Evolutionary conservation across 2,113 vertebrate genomes (phyloP).

Genomic region (Verasper variegatus): DNA sequence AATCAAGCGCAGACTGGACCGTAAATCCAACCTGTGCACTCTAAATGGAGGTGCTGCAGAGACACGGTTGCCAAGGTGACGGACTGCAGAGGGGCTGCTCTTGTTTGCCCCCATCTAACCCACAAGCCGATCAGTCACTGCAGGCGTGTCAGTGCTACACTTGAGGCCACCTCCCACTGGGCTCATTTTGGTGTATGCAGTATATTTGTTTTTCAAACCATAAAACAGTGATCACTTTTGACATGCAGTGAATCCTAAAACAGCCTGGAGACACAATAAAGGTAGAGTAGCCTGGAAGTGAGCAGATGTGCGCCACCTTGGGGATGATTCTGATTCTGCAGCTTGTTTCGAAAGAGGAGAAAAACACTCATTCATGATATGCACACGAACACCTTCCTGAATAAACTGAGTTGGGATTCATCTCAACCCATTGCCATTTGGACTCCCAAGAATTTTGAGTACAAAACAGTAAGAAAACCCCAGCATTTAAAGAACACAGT

Average conservation of each 20-base stretch:
- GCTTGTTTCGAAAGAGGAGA: slow-evolving; percentile 14
- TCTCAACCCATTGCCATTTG: slow-evolving; percentile 25
- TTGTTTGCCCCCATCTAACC: not conserved
- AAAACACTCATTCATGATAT: slow-evolving; percentile 22
- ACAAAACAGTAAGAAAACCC: slow-evolving; percentile 77
- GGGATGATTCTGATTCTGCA: not conserved
- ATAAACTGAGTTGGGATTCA: slow-evolving; percentile 37
- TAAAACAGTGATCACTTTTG: slow-evolving; percentile 9
- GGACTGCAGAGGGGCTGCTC: slow-evolving; percentile 11
- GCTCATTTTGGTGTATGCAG: not conserved
- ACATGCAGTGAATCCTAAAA: slow-evolving; percentile 35
- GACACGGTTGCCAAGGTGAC: slow-evolving; percentile 39
- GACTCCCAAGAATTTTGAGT: slow-evolving; percentile 52
- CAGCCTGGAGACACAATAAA: slow-evolving; percentile 17
- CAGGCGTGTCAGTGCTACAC: slow-evolving; percentile 31
- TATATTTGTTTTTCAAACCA: slow-evolving; percentile 20
- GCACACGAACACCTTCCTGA: slow-evolving; percentile 42
- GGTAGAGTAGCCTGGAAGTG: slow-evolving; percentile 14
- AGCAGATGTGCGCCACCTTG: slow-evolving; percentile 9
- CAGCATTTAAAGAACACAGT: slow-evolving; percentile 62
- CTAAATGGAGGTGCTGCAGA: slow-evolving; percentile 20
- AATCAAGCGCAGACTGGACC: not conserved
- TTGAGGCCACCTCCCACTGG: slow-evolving; percentile 26
- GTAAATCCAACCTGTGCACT: not conserved
- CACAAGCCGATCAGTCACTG: slow-evolving; percentile 29